A percentile compares a stretch with the other conserved stretches of the same genome.
Evolutionary conservation across 2,113 vertebrate species (phyloP).

Genomic region (Vidua macroura): DNA sequence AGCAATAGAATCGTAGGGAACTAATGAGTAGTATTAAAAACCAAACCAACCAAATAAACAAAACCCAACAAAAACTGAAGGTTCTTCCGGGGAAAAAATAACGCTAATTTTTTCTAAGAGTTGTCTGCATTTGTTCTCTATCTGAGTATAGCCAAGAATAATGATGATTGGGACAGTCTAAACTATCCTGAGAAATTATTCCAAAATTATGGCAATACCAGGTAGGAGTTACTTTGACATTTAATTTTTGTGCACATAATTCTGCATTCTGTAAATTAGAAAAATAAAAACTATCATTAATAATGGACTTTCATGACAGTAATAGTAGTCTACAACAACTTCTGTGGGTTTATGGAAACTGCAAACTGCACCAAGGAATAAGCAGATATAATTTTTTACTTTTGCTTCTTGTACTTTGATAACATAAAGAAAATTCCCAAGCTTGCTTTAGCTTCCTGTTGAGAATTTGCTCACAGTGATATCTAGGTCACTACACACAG

Average conservation of each 20-base stretch:
- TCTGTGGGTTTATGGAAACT: neutral
- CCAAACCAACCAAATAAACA: neutral
- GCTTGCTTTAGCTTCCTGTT: neutral
- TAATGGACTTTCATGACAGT: neutral
- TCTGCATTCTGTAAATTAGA: neutral
- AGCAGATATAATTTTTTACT: neutral
- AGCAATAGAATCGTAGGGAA: neutral
- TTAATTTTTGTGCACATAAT: neutral
- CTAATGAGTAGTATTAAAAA: neutral
- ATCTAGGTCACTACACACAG: neutral
- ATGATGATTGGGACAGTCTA: neutral
- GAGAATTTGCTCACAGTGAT: neutral
- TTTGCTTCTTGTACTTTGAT: neutral
- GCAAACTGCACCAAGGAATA: neutral
- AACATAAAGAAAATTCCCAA: neutral
- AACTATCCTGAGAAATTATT: neutral
- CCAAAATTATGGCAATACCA: neutral
- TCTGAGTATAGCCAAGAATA: neutral
- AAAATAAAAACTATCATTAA: neutral
- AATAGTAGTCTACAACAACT: neutral
- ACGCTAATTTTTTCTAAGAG: neutral
- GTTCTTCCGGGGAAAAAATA: neutral
- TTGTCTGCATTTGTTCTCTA: neutral
- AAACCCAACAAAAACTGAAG: neutral
- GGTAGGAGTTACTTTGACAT: neutral